phyloP scores from a whole-genome alignment of 1,140 invertebrate genomes.

The Mya arenaria region DNA sequence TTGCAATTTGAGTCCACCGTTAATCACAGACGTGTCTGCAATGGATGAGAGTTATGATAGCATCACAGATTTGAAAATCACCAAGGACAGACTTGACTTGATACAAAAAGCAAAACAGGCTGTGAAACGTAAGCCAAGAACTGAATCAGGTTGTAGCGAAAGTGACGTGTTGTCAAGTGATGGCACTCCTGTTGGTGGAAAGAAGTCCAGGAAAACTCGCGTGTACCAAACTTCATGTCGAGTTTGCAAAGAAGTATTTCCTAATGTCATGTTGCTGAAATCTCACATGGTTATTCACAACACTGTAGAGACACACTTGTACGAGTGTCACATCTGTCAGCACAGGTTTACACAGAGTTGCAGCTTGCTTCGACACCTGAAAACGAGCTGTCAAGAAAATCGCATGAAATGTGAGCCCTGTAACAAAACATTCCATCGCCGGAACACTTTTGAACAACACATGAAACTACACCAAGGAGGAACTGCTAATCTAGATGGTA shows the following conservation, averaged over 20 bases:
- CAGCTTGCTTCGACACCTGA: slow-evolving; percentile 41
- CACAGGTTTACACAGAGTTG: slow-evolving; percentile 53
- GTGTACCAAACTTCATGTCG: slow-evolving; percentile 52
- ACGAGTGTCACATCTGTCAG: slow-evolving; percentile 47
- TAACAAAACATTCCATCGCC: slow-evolving; percentile 41
- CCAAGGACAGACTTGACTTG: not conserved
- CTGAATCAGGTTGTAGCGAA: slow-evolving; percentile 41
- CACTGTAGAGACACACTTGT: slow-evolving; percentile 46
- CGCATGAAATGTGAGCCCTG: slow-evolving; percentile 46
- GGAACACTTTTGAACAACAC: slow-evolving; percentile 52
- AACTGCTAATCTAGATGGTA: slow-evolving; percentile 32
- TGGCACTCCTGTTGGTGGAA: slow-evolving; percentile 2
- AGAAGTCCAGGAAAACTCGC: slow-evolving; percentile 38
- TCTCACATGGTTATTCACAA: slow-evolving; percentile 50
- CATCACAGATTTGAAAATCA: not conserved
- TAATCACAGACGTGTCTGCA: slow-evolving; percentile 33
- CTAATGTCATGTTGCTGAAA: slow-evolving; percentile 48
- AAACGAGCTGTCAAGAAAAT: slow-evolving; percentile 50
- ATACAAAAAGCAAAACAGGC: no score
- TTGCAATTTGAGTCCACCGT: slow-evolving; percentile 41
- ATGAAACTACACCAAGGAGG: slow-evolving; percentile 40
- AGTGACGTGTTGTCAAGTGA: slow-evolving; percentile 13
- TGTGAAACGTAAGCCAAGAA: slow-evolving; percentile 3
- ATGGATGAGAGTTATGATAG: not conserved
- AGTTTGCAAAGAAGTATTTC: slow-evolving; percentile 41